Conservation (phyloP, 2,113 vertebrate species). For the Antigone vipio region DNA sequence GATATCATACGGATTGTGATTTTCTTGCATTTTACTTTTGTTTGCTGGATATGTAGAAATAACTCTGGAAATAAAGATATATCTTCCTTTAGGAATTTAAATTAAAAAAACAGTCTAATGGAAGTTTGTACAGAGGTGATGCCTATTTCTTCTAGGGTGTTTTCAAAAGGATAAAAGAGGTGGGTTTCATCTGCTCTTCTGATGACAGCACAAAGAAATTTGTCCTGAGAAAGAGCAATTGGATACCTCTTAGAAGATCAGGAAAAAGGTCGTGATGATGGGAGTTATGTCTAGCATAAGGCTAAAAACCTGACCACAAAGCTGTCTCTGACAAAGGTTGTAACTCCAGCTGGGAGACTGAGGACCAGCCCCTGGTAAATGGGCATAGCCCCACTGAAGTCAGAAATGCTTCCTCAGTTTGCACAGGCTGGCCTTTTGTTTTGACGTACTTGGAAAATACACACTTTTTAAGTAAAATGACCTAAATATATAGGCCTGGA, state of each 20-base stretch:
- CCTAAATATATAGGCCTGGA: not conserved
- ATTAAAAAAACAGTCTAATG: accelerated
- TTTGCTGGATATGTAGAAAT: not conserved
- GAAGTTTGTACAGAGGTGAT: not conserved
- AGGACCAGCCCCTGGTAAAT: not conserved
- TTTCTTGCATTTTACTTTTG: not conserved
- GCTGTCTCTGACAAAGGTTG: not conserved
- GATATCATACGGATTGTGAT: not conserved
- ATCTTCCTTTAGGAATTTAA: not conserved
- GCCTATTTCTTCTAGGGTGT: not conserved
- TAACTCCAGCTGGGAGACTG: not conserved
- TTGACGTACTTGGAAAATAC: not conserved
- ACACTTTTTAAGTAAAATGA: not conserved
- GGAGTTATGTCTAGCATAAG: not conserved
- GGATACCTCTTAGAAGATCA: not conserved
- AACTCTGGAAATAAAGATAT: not conserved
- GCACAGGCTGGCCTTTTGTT: not conserved
- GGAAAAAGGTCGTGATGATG: not conserved
- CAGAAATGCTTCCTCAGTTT: not conserved
- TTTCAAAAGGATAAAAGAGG: not conserved
- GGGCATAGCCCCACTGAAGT: not conserved
- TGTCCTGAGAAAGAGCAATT: not conserved
- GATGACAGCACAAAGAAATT: not conserved
- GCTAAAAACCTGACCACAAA: not conserved
- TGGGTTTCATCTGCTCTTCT: not conserved